Evolutionary conservation across 2,797 vertebrate genomes (phyloP).

Genomic region (Sebastes hubbsi): DNA sequence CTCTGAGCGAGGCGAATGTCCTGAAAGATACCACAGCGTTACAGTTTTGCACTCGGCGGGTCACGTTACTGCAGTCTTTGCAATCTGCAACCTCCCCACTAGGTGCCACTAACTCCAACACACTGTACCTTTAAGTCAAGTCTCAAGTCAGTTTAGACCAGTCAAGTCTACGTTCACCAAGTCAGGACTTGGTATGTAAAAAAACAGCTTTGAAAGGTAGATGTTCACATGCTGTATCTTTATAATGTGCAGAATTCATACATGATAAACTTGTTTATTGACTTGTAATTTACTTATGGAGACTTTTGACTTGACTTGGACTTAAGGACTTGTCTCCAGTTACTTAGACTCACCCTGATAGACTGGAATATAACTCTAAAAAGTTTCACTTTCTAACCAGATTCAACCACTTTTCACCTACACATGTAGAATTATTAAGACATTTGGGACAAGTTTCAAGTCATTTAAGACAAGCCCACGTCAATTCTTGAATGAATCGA

Average conservation of each 20-base stretch:
- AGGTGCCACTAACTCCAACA: background rate
- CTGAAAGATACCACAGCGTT: too few relatives aligned
- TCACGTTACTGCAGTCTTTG: background rate
- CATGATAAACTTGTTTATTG: background rate
- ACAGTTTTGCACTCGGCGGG: background rate
- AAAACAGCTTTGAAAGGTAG: background rate
- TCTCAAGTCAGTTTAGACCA: background rate
- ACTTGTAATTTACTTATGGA: background rate
- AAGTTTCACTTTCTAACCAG: background rate
- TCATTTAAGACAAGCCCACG: background rate
- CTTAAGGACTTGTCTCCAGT: background rate
- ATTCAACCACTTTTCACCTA: background rate
- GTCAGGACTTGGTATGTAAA: background rate
- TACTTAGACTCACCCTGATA: background rate
- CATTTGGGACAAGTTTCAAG: background rate
- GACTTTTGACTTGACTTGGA: background rate
- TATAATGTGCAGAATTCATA: background rate
- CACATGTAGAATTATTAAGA: background rate
- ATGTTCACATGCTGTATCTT: background rate
- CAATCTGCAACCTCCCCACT: background rate
- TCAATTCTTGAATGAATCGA: background rate
- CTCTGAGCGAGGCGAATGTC: background rate
- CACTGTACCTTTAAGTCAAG: background rate
- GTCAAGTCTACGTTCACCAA: background rate
- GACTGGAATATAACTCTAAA: background rate